Conservation (phyloP, 2,888 invertebrate genomes). For the Cephus sareptanus region DNA sequence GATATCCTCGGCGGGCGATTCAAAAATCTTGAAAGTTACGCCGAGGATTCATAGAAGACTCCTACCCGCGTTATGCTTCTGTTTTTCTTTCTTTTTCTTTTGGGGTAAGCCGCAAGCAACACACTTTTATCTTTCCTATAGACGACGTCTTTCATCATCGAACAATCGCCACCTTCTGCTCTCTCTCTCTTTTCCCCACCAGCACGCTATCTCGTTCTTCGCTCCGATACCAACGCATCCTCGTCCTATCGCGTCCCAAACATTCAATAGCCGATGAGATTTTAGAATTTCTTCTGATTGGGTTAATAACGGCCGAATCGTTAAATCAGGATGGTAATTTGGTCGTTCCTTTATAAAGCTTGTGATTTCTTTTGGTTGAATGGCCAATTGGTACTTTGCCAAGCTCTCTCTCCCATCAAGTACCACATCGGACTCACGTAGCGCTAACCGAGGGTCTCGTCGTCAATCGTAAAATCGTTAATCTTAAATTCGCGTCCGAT, state of each 20-base stretch:
- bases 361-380: conserved; percentile 15
- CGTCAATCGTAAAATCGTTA: not conserved
- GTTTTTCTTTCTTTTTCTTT: conserved; percentile 22
- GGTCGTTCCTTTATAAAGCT: conserved; percentile 17
- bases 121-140: not conserved
- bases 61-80: conserved; percentile 67
- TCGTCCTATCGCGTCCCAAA: not conserved
- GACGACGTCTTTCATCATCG: not conserved
- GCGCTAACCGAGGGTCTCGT: not conserved
- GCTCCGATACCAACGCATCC: not conserved
- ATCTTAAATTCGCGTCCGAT: not conserved
- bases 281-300: conserved; percentile 31
- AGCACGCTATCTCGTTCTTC: not conserved
- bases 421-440: not conserved
- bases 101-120: conserved; percentile 7
- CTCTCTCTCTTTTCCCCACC: not conserved
- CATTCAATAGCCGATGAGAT: conserved; percentile 1
- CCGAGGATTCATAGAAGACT: conserved; percentile 62
- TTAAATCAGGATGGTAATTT: conserved; percentile 65
- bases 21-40: conserved; percentile 47
- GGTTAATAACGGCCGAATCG: conserved; percentile 56
- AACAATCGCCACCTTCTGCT: conserved; percentile 15
- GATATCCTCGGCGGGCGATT: conserved; percentile 58
- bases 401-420: not conserved
- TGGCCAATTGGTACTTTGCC: conserved; percentile 28